Percentiles rank a stretch among this genome's conserved stretches.
phyloP scores from a whole-genome alignment of 2,888 invertebrate species.

The Pyralis farinalis region DNA sequence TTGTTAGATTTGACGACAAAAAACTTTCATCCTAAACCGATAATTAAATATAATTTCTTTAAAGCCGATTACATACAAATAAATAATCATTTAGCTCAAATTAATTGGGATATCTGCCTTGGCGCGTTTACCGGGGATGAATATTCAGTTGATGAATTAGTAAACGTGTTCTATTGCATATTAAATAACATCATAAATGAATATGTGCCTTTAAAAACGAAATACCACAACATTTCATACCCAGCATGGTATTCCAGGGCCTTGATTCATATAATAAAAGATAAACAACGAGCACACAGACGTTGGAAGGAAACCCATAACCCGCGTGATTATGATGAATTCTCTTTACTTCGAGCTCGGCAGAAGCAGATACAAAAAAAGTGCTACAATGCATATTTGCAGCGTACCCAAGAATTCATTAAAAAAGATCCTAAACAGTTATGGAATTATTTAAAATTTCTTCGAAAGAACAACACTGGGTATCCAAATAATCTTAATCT shows the following conservation, averaged over 20 bases:
- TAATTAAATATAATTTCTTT: neutral
- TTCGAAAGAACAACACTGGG: neutral
- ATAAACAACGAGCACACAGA: conserved; percentile 5
- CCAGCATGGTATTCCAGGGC: conserved; percentile 1
- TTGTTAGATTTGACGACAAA: too few relatives aligned
- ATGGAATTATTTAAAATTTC: neutral
- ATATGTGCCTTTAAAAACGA: neutral
- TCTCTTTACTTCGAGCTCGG: conserved; percentile 4
- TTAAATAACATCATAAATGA: neutral
- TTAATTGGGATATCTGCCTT: neutral
- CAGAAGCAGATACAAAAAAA: neutral
- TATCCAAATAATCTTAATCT: neutral
- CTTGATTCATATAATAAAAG: neutral
- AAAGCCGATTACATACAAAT: neutral
- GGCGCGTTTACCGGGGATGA: neutral
- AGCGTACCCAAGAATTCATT: neutral
- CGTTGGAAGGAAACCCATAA: conserved; percentile 6
- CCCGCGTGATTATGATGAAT: conserved; percentile 9
- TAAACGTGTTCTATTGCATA: neutral
- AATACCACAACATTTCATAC: neutral
- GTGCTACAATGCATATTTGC: conserved; percentile 5
- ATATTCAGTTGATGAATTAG: neutral
- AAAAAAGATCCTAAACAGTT: neutral
- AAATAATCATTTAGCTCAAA: neutral
- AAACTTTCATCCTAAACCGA: neutral